Evolutionary conservation across 92 coral and sea anemone species (phyloP).

Genomic region (Paramuricea clavata): DNA sequence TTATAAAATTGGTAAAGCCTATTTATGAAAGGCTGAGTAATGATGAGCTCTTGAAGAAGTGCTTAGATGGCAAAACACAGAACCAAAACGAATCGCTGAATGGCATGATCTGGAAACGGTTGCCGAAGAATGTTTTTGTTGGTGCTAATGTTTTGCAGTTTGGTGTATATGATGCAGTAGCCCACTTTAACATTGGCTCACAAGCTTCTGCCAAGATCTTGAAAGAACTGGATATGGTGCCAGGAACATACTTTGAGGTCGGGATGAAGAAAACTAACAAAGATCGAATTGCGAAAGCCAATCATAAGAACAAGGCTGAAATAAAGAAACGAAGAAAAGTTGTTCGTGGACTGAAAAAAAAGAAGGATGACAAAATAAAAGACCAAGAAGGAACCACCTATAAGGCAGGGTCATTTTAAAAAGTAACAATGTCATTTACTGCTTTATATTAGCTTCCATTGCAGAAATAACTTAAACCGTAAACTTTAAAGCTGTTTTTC

Average conservation of each 20-base stretch:
- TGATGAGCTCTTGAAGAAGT: constrained; percentile 37
- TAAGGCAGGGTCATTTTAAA: constrained; percentile 32
- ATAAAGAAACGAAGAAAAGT: constrained; percentile 26
- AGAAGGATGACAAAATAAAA: constrained; percentile 32
- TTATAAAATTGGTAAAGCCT: constrained; percentile 44
- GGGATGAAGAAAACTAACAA: neutral
- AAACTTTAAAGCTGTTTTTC: too few relatives aligned
- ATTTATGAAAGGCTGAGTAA: constrained; percentile 51
- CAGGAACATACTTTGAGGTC: constrained; percentile 28
- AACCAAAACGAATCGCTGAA: too few relatives aligned
- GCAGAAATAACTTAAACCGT: too few relatives aligned
- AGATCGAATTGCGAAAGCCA: neutral
- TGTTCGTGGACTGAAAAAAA: constrained; percentile 33
- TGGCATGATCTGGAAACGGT: constrained; percentile 40
- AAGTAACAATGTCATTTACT: too few relatives aligned
- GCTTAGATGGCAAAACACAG: too few relatives aligned
- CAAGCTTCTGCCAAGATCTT: constrained; percentile 23
- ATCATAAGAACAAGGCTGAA: neutral
- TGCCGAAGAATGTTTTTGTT: constrained; percentile 47
- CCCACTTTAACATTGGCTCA: constrained; percentile 53
- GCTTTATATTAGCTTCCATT: too few relatives aligned
- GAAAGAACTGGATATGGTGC: constrained; percentile 20
- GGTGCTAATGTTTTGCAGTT: constrained; percentile 41
- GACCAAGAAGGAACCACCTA: constrained; percentile 29
- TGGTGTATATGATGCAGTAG: constrained; percentile 47